Percentiles rank a stretch among this genome's conserved stretches.
phyloP scores from a whole-genome alignment of 1,140 invertebrate species.

The Sipha flava region DNA sequence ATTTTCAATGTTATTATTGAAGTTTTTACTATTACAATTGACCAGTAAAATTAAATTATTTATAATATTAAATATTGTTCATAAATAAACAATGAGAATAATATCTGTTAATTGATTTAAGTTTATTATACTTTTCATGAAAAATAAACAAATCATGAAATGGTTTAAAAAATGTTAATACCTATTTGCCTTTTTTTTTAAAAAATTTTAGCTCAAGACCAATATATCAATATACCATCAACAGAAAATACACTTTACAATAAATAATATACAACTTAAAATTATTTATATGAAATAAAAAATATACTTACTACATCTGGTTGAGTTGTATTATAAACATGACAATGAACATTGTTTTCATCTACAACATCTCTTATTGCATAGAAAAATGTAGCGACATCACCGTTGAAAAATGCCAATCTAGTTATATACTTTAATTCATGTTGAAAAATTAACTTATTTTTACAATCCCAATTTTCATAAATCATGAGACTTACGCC shows the following conservation, averaged over 20 bases:
- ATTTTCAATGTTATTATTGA: constrained; percentile 6
- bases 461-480: constrained; percentile 11
- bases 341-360: constrained; percentile 55
- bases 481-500: constrained; percentile 44
- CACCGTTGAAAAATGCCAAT: constrained; percentile 49
- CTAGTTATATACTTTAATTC: constrained; percentile 51
- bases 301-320: constrained; percentile 52
- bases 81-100: not conserved
- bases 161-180: too few relatives aligned
- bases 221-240: too few relatives aligned
- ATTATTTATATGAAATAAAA: not conserved
- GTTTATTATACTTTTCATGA: not conserved
- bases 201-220: too few relatives aligned
- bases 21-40: not conserved
- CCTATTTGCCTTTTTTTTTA: too few relatives aligned
- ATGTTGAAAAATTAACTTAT: constrained; percentile 42
- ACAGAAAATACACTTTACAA: too few relatives aligned
- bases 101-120: not conserved
- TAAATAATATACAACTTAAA: not conserved
- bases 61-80: not conserved
- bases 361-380: constrained; percentile 52
- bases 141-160: not conserved
- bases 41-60: not conserved
- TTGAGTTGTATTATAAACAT: constrained; percentile 54
- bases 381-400: constrained; percentile 52